A percentile compares a stretch with the other conserved stretches of the same genome.
phyloP scores from a whole-genome alignment of 2,888 invertebrate genomes.

The Synergus itoensis region DNA sequence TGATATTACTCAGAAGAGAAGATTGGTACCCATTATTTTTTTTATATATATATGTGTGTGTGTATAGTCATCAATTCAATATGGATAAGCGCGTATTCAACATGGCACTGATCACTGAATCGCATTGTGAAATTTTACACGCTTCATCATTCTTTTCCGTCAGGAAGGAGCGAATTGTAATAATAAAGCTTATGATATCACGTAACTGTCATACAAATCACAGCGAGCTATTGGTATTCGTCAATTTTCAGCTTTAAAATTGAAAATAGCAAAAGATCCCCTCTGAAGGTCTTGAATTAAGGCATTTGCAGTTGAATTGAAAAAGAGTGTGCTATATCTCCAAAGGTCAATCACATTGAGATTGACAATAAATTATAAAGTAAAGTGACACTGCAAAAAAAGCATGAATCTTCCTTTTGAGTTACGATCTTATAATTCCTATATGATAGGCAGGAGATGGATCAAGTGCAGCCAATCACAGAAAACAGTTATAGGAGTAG shows the following conservation, averaged over 20 bases:
- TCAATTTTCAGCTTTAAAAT: too few relatives aligned
- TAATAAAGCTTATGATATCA: constrained; percentile 7
- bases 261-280: too few relatives aligned
- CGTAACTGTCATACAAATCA: not conserved
- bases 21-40: not conserved
- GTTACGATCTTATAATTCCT: too few relatives aligned
- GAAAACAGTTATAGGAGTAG: constrained; percentile 22
- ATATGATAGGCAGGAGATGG: not conserved
- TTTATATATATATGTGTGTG: not conserved
- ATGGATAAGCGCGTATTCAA: constrained; percentile 45
- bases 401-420: not conserved
- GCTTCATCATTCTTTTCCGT: constrained; percentile 24
- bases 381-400: not conserved
- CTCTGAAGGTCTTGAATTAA: too few relatives aligned
- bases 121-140: constrained; percentile 20
- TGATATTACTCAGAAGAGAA: not conserved
- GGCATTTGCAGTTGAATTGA: too few relatives aligned
- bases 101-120: constrained; percentile 12
- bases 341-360: too few relatives aligned
- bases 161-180: constrained; percentile 5
- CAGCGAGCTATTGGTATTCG: too few relatives aligned
- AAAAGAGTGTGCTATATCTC: too few relatives aligned
- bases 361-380: not conserved
- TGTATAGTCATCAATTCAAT: not conserved
- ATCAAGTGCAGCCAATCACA: constrained; percentile 27